Evolutionary conservation across 30 jellyfish, hydroid and myxozoan genomes (phyloP).

Genomic region (Sanderia malayensis): DNA sequence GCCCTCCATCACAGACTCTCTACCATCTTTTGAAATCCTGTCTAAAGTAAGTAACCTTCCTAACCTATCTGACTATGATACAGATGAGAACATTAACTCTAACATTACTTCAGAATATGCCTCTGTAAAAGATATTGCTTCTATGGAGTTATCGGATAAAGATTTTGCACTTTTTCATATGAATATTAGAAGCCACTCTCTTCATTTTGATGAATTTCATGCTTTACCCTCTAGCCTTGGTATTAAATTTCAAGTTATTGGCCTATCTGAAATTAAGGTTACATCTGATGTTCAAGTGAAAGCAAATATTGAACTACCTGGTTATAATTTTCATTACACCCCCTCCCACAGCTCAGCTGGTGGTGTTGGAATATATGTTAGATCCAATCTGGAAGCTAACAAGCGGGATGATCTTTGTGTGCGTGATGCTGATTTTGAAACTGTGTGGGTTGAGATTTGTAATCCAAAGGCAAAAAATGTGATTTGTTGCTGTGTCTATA

Average conservation of each 20-base stretch:
- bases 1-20: conserved; percentile 13
- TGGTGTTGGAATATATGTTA: conserved; percentile 42
- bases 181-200: conserved; percentile 14
- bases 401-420: conserved; percentile 30
- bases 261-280: conserved; percentile 10
- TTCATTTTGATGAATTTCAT: conserved; percentile 21
- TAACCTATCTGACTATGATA: conserved; percentile 19
- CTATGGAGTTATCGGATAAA: conserved; percentile 8
- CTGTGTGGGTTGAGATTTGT: conserved; percentile 25
- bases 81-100: conserved; percentile 9
- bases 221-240: conserved; percentile 10
- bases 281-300: not conserved
- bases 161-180: conserved; percentile 22
- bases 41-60: conserved; percentile 13
- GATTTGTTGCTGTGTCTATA: too few relatives aligned
- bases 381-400: conserved; percentile 28
- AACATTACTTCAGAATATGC: conserved; percentile 5
- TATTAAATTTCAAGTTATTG: conserved; percentile 11
- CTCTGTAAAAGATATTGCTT: conserved; percentile 1
- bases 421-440: too few relatives aligned
- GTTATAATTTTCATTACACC: conserved; percentile 4
- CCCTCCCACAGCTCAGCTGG: conserved; percentile 29
- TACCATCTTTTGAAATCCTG: conserved; percentile 13
- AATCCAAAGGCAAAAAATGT: conserved; percentile 23
- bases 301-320: conserved; percentile 25